Percentiles rank a stretch among this genome's conserved stretches.
Conservation (phyloP, 2,888 invertebrate genomes). For the Lysandra bellargus region DNA sequence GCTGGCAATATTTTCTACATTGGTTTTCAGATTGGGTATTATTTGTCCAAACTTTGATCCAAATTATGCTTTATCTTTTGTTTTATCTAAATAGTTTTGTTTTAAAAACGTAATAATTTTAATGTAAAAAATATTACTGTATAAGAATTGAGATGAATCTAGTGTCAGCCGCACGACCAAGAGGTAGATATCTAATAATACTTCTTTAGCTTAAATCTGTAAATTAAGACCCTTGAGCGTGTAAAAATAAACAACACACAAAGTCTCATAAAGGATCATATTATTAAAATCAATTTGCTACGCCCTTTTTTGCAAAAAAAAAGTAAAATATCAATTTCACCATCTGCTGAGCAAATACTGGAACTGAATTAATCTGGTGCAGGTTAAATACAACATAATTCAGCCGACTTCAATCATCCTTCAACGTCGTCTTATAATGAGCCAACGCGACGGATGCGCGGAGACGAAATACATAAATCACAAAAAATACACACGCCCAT, state of each 20-base stretch:
- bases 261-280: too few relatives aligned
- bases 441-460: constrained; percentile 57
- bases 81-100: neutral
- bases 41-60: neutral
- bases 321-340: constrained; percentile 9
- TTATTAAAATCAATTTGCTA: too few relatives aligned
- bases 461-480: constrained; percentile 63
- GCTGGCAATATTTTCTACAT: neutral
- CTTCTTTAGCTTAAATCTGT: too few relatives aligned
- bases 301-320: neutral
- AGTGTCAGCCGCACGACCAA: too few relatives aligned
- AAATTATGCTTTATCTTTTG: neutral
- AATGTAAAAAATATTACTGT: too few relatives aligned
- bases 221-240: too few relatives aligned
- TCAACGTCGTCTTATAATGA: constrained; percentile 74
- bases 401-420: constrained; percentile 62
- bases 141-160: too few relatives aligned
- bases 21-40: neutral
- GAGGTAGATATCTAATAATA: too few relatives aligned
- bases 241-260: too few relatives aligned
- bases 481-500: constrained; percentile 63
- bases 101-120: too few relatives aligned
- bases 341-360: constrained; percentile 47
- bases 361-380: constrained; percentile 63
- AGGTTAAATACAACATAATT: constrained; percentile 68